Conservation (phyloP, 37 sponge, comb jelly and placozoan species). For the Hexactinellida sp. region DNA sequence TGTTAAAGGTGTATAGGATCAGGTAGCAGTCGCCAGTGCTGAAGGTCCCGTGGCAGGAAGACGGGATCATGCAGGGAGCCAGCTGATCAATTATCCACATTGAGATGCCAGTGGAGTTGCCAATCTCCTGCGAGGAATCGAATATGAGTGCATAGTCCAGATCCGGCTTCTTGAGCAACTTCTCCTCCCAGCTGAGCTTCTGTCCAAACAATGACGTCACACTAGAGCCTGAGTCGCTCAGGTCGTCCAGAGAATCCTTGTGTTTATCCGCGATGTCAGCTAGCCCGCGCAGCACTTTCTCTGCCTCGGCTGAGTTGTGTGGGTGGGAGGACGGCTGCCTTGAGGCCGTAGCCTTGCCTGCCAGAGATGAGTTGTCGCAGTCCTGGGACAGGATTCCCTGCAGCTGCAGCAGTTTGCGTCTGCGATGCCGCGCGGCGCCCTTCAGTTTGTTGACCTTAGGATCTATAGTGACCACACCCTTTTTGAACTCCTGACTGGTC, state of each 20-base stretch:
- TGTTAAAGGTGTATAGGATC: constrained; percentile 37
- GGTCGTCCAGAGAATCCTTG: background rate
- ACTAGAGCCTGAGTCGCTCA: background rate
- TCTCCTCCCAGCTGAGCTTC: background rate
- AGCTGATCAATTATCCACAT: constrained; percentile 96
- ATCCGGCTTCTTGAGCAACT: constrained; percentile 57
- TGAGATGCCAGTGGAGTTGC: constrained; percentile 51
- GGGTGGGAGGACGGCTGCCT: background rate
- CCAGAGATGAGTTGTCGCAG: background rate
- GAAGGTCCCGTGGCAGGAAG: constrained; percentile 58
- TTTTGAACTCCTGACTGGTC: background rate
- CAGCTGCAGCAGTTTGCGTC: background rate
- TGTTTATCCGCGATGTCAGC: background rate
- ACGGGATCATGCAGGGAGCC: constrained; percentile 40
- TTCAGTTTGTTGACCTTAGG: background rate
- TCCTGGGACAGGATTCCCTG: background rate
- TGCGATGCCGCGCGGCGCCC: background rate
- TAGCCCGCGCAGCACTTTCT: background rate
- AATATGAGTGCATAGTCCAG: constrained; percentile 77
- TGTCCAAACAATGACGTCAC: background rate
- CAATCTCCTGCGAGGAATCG: constrained; percentile 40
- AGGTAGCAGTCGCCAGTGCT: constrained; percentile 85
- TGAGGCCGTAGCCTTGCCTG: background rate
- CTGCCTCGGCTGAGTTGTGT: background rate
- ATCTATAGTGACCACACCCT: background rate